Conservation (phyloP, 2,797 vertebrate species). For the Tapirus indicus region DNA sequence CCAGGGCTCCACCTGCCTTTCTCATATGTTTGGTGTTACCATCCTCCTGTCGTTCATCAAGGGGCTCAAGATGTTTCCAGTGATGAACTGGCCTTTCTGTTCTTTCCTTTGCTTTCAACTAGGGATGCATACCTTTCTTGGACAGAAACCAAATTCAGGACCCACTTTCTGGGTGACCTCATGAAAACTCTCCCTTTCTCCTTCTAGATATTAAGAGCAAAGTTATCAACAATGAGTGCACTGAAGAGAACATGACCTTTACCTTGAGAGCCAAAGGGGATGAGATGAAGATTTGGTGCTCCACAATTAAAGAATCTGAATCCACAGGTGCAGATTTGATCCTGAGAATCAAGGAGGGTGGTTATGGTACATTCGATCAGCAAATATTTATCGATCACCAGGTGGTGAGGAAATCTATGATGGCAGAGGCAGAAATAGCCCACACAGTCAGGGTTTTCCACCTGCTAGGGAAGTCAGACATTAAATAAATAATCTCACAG, state of each 20-base stretch:
- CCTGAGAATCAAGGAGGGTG: not conserved
- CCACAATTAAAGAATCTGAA: slow-evolving; percentile 27
- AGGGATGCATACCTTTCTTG: not conserved
- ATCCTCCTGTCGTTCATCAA: too few relatives aligned
- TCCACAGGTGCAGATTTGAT: slow-evolving; percentile 21
- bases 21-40: not conserved
- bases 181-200: not conserved
- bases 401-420: too few relatives aligned
- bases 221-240: slow-evolving; percentile 61
- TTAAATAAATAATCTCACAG: not conserved
- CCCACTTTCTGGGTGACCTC: not conserved
- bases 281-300: slow-evolving; percentile 42
- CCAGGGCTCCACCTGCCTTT: accelerated
- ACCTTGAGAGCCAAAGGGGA: slow-evolving; percentile 68
- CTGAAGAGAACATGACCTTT: not conserved
- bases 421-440: not conserved
- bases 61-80: not conserved
- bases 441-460: not conserved
- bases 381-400: accelerated
- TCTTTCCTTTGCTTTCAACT: not conserved
- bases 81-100: not conserved
- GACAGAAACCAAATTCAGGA: not conserved
- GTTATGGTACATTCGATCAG: too few relatives aligned
- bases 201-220: slow-evolving; percentile 70
- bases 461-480: not conserved